A percentile compares a stretch with the other conserved stretches of the same genome.
Conservation (phyloP, 1,140 invertebrate genomes). For the Diabrotica virgifera region DNA sequence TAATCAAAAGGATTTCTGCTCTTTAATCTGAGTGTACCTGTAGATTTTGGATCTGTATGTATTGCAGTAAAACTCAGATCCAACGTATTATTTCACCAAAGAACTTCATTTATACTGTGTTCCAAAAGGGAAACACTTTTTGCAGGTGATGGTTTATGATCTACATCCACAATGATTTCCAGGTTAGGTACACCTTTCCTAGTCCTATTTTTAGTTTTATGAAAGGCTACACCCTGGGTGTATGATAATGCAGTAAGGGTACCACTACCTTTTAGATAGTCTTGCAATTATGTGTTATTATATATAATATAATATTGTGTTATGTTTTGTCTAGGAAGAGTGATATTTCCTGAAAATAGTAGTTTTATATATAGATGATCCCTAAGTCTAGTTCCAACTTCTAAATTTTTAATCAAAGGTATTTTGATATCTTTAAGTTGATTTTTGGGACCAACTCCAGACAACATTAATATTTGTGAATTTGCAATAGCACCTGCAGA, state of each 20-base stretch:
- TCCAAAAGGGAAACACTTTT: not conserved
- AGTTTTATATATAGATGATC: constrained; percentile 58
- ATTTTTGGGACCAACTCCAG: constrained; percentile 55
- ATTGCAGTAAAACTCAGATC: constrained; percentile 63
- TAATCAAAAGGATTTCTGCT: constrained; percentile 65
- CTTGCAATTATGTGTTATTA: not conserved
- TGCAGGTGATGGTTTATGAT: not conserved
- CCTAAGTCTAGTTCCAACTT: constrained; percentile 76
- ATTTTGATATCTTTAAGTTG: constrained; percentile 50
- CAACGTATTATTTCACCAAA: constrained; percentile 65
- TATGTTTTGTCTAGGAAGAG: not conserved
- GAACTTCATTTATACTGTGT: not conserved
- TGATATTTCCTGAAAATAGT: not conserved
- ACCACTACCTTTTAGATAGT: constrained; percentile 15
- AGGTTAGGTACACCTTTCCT: not conserved
- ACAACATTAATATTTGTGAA: constrained; percentile 56
- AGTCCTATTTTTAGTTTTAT: not conserved
- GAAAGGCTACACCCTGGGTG: constrained; percentile 2
- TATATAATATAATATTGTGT: too few species aligned
- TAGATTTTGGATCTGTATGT: constrained; percentile 64
- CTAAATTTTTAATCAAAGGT: constrained; percentile 49
- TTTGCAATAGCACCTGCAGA: constrained; percentile 50
- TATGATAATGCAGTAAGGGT: not conserved
- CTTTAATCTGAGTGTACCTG: constrained; percentile 56
- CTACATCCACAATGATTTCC: too few species aligned